Base-by-base conservation (phyloP, 37 sponge, comb jelly and placozoan genomes). In the Agelas oroides region DNA sequence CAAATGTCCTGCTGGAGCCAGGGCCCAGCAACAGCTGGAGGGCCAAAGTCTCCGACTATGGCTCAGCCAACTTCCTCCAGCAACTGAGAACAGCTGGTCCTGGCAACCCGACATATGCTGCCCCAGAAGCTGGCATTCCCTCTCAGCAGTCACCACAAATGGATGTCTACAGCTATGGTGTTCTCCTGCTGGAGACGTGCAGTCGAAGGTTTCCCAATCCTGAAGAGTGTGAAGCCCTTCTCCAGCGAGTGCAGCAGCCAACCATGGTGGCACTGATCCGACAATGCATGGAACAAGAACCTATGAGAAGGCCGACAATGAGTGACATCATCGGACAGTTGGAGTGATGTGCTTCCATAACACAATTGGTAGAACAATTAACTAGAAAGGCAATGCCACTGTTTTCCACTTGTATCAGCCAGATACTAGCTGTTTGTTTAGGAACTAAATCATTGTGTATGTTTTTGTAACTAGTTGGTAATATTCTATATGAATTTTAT, bases 31-130 rank as follows among this genome's bases (percentile, higher is more conserved):
- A 56, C 1, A 18, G 40, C 1, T 89, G 94, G 94, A 57, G 36
- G 41, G 94, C 94, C 18, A 93, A 93, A 59, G 69, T 93, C 20
- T 79, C 86, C 33, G 90, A 89, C 63, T 93, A 80, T 74, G 90
- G 90, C 28, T 86, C 94, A 15, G 87, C 74, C 53, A 89, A 93
- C 70, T 74, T 89, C 20, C 76, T 31, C 41, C 33, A 61, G 11
- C 25, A 31, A 60, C 54, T 84, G 20, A 17, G 35, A 2, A 71
- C 73, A 32, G 74, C 34, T 14, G 53, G 61, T 23, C 70, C 73
- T 18, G 63, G 75, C 19, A 28, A 19, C 21, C 67, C 78, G 0
- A 46, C 55, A 6, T 85, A 76, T 54, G 71, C 77, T 32, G 70
- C 86, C n/a, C 86, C 86, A 56, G 86, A 85, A 55, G 70, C 71